These are phyloP conservation scores for Spinus pinus DNA, from an alignment of 2,797 vertebrate genomes.

Conservation along the genomic window DNA sequence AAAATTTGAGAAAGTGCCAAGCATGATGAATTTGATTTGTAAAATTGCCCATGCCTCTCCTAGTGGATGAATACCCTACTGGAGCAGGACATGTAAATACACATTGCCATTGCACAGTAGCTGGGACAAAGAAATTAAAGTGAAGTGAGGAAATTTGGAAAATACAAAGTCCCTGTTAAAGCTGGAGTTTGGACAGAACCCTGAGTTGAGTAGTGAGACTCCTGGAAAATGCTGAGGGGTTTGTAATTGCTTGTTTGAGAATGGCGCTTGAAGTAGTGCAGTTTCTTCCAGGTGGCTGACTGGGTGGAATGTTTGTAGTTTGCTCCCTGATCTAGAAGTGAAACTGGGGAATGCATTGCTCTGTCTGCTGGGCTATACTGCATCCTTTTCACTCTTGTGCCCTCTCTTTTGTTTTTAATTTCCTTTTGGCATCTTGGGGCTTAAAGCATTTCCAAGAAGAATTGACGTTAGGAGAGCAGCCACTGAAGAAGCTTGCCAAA, in stretches of 20 bases:
- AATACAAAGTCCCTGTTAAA: not conserved
- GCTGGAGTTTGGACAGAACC: not conserved
- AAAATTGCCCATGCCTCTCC: not conserved
- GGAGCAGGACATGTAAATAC: not conserved
- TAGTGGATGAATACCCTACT: not conserved
- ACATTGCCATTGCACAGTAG: fast-evolving
- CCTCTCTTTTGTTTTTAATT: not conserved
- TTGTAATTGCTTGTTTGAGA: not conserved
- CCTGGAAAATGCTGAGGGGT: not conserved
- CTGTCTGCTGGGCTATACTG: not conserved
- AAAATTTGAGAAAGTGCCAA: not conserved
- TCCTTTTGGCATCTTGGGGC: not conserved
- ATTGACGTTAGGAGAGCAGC: conserved; percentile 20
- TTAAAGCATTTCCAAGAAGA: conserved; percentile 12
- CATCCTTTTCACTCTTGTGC: not conserved
- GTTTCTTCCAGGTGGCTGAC: not conserved
- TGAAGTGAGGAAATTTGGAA: not conserved
- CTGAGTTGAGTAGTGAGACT: not conserved
- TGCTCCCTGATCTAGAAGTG: not conserved
- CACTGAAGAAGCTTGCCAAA: conserved; percentile 23
- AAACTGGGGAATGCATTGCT: not conserved
- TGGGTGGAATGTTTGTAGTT: not conserved
- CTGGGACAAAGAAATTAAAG: not conserved
- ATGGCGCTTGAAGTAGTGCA: not conserved
- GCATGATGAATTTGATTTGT: not conserved